Base-by-base conservation (phyloP, 2,797 vertebrate genomes). In the Hydrocynus forskahlii region DNA sequence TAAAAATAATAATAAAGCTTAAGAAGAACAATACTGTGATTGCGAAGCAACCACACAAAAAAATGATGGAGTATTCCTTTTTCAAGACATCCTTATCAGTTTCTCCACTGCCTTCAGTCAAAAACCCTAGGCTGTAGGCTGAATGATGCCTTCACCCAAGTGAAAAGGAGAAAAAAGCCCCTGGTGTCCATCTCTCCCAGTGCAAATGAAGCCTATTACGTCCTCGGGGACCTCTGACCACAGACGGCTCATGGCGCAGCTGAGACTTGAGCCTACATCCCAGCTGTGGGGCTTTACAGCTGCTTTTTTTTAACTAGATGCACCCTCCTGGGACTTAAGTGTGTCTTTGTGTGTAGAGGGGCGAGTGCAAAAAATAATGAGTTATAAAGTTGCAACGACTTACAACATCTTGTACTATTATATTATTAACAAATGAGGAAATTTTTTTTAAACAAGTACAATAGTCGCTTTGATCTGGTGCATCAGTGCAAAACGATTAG, bases 181-280 rank as follows among this genome's bases (percentile, higher is more conserved):
- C 54, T 6, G 19, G 54, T 29, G 71, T 73, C 71, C 35, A 29
- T 38, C 54, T 21, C 9, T n/a, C 71, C 70, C 35, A 40, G 52
- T 21, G 35, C 52, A 57, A 57, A 57, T 35, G 71, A 43, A 45
- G 78, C n/a, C 25, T 52, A 2, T 64, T 54, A 40, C 14, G 10
- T 81, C 64, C 79, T 50, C 3, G 5, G 72, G 72, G 64, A 40
- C 13, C 10, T 59, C 10, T 68, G 23, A 52, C 43, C 43, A n/a
- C 25, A 40, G 64, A 60, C 50, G 63, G 73, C 57, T 77, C 68
- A 45, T 54, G 75, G 12, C 80, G 54, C 57, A 66, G 14, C 78
- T 74, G 12, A 35, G 40, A 48, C 43, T 67, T n/a, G 64, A 60
- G 29, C 66, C 35, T 40, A 16, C 29, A 7, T 63, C 29, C 55